Base-by-base conservation (phyloP, 2,888 invertebrate species). In the Odontocolon sp. region DNA sequence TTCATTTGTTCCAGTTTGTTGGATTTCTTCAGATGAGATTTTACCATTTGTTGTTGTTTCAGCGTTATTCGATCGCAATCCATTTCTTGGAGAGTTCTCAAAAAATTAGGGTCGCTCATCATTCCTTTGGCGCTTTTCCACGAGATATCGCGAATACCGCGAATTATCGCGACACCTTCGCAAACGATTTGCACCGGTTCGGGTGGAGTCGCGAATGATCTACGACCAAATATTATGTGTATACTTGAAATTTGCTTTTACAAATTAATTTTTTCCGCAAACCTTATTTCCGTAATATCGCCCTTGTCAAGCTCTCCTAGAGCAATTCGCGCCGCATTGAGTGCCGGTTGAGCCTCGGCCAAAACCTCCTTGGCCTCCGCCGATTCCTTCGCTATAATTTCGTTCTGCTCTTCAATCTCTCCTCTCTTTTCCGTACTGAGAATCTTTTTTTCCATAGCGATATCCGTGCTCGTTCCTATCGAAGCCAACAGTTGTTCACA, bases 81-180 rank as follows among this genome's bases (percentile, higher is more conserved):
- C 95, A 98, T 95, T 89, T 97, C 96, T 90, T 95, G 95, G 33
- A 98, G 92, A 63, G 93, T 93, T 61, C 93, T 92, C 36, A 98
- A 90, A 90, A 98, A 98, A 89, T 93, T 95, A 0, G 96, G 95
- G 87, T 98, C 98, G 0, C 96, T 94, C 97, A 98, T 97, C 95
- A 98, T 96, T 1, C 93, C 96, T 90, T 95, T 97, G 0, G 97
- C 97, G 0, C 95, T 93, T 89, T 97, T 97, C 98, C 98, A 98
- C 45, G 94, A 95, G 2, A 97, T 94, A 81, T 98, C 98, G 83
- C 95, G 95, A 50, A 94, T 92, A 1, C 96, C 96, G 78, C 95
- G 93, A 70, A 98, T 92, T 61, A 98, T 96, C 0, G 95, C 96
- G 16, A 98, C 95, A 87, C 97, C 97, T 88, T 98, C 98, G 87